Base-by-base conservation (phyloP, 2,113 vertebrate species). In the Gobio gobio region DNA sequence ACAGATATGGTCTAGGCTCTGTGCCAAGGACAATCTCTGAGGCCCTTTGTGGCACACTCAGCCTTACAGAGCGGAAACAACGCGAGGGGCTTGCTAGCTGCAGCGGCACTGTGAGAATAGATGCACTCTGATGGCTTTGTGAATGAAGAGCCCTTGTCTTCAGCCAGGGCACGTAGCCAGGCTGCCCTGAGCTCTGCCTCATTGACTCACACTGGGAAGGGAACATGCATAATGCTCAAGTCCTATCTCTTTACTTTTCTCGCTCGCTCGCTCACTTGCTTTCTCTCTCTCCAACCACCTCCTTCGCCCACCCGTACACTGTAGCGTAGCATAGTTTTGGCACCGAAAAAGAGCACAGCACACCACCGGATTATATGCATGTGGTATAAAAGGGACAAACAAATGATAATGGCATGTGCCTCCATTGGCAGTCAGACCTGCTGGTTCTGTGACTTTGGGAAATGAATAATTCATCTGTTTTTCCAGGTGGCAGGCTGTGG, bases 401-500 rank as follows among this genome's bases (percentile, higher is more conserved):
- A 85, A 40, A 83, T 75, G 74, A 73, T 68, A 89, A 82, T 66
- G 61, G 66, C 78, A 82, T 75, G 45, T 61, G 74, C 3, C 43
- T 83, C 51, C 3, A 12, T 70, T 56, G 61, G 75, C 61, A 85
- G 73, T 16, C 74, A 58, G 51, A 36, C 64, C 10, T 51, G 20
- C 61, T 40, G 74, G 26, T 49, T 63, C 36, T 82, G 56, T 82
- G 70, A 73, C 43, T 84, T 79, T 74, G 59, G 40, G 43, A 84
- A 83, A 88, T 86, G 3, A 86, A 86, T 49, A 51, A 68, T 80
- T 79, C 58, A 26, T 85, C 85, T 87, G 26, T 29, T 88, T 89
- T 94, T 94, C 85, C 93, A 99, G 98, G 97, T 90, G 96, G 96
- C 75, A 98, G 97, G 88, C 93, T 99, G 6, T 99, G 98, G 98